Base-by-base conservation (phyloP, 1,140 invertebrate genomes). In the Dendroctonus valens region DNA sequence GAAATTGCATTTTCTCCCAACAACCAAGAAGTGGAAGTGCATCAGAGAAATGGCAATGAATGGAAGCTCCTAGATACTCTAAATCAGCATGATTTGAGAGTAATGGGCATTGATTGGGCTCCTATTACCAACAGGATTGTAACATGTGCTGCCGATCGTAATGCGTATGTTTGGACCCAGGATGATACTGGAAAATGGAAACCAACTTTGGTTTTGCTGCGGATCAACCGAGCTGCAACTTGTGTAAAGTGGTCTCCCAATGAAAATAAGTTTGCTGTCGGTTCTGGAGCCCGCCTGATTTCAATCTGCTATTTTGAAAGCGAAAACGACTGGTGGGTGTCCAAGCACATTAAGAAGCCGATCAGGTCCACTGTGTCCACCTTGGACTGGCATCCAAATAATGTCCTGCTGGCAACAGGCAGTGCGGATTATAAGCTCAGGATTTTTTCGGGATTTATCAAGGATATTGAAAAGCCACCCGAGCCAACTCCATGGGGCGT, bases 191-290 rank as follows among this genome's bases (percentile, higher is more conserved):
- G 90, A 26, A 93, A 92, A 75, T 99, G 97, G 97, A 96, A 93
- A 71, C 97, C 97, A 3, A 95, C 94, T 9, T 84, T 99, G 73
- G 98, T 99, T 5, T 82, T 99, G 37, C 80, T 99, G 8, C 86
- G 97, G 74, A 97, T 98, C 70, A 98, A 98, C 81, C 83, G 97
- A 63, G 97, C 97, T 54, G 97, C 97, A 0, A 99, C 97, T 44
- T 98, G 94, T 81, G 97, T 99, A 0, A 96, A 96, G 81, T 99
- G 98, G 98, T 99, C 97, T 5, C 97, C 98, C 7, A 83, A 91
- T 79, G 98, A 99, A 80, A 98, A 99, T 74, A 99, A 99, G 82
- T 99, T 99, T 85, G 98, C 98, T 12, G 96, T 99, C 14, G 98
- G 97, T 4, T 98, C 95, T 48, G 96, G 97, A 26, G 96, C 96